These are phyloP conservation scores for Subanguina moxae DNA, from an alignment of 1,140 invertebrate genomes.

Conservation along the genomic window DNA sequence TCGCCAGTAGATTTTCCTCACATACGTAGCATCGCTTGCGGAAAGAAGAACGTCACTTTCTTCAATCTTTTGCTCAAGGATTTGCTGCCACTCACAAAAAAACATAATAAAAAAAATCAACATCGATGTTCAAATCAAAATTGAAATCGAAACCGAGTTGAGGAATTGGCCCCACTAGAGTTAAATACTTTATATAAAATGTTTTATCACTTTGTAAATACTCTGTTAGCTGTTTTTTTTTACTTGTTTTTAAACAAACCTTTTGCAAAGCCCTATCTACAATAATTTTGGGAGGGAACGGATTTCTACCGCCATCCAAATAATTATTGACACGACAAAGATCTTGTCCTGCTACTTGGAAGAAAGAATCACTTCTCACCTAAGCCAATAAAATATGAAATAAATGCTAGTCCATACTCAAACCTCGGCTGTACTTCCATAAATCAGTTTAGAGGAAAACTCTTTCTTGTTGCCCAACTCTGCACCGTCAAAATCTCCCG, in stretches of 20 bases:
- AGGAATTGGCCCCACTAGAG: no score
- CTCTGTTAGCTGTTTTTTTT: background rate
- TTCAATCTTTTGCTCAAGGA: no score
- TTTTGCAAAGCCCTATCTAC: background rate
- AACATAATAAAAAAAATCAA: no score
- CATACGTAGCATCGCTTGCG: no score
- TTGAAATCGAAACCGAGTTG: no score
- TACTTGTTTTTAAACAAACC: background rate
- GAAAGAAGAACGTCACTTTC: no score
- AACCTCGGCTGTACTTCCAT: conserved; percentile 1
- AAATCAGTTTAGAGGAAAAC: background rate
- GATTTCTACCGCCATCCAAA: background rate
- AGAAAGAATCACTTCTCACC: background rate
- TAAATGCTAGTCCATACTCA: background rate
- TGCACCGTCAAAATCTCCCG: background rate
- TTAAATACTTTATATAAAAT: no score
- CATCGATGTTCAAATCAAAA: no score
- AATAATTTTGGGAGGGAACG: background rate
- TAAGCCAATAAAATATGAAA: background rate
- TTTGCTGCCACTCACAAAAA: no score
- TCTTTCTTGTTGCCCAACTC: background rate
- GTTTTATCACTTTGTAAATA: background rate
- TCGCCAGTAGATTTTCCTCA: no score
- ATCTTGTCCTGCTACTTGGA: background rate
- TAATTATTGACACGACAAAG: background rate